Percentiles rank a stretch among this genome's conserved stretches.
Evolutionary conservation across 2,888 invertebrate genomes (phyloP).

Genomic region (Mantis religiosa): DNA sequence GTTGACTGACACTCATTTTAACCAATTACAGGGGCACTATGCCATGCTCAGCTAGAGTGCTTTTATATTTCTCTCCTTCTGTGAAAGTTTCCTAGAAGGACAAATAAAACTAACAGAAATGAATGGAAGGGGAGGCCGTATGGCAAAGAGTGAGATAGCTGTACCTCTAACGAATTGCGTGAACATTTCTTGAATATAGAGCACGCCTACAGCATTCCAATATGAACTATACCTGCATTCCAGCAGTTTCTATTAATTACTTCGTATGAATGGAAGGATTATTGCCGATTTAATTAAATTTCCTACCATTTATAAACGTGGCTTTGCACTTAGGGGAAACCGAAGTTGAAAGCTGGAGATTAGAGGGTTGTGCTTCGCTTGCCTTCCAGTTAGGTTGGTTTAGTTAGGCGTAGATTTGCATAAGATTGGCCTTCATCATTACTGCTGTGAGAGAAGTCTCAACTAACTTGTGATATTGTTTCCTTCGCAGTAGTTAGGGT

Average conservation of each 20-base stretch:
- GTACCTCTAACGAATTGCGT: too few species aligned
- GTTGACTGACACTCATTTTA: too few species aligned
- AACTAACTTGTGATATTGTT: not conserved
- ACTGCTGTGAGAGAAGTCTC: not conserved
- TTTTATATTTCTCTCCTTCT: too few species aligned
- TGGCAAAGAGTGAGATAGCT: too few species aligned
- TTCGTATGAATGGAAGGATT: not conserved
- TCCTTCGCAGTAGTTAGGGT: not conserved
- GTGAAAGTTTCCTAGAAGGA: too few species aligned
- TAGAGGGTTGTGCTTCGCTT: not conserved
- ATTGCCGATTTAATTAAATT: not conserved
- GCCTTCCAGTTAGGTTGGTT: not conserved
- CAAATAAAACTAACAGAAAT: not conserved
- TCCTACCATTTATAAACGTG: not conserved
- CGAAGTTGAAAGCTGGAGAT: not conserved
- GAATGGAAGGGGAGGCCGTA: too few species aligned
- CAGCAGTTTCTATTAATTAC: not conserved
- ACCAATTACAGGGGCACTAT: too few species aligned
- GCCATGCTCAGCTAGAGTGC: too few species aligned
- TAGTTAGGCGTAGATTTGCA: not conserved
- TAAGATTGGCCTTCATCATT: not conserved
- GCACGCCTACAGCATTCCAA: not conserved
- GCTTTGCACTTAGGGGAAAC: not conserved
- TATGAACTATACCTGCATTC: not conserved
- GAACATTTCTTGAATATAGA: not conserved